Evolutionary conservation across 2,797 vertebrate species (phyloP), one percentile per base, ranked within the genome.

Genomic region (Euthynnus affinis): DNA sequence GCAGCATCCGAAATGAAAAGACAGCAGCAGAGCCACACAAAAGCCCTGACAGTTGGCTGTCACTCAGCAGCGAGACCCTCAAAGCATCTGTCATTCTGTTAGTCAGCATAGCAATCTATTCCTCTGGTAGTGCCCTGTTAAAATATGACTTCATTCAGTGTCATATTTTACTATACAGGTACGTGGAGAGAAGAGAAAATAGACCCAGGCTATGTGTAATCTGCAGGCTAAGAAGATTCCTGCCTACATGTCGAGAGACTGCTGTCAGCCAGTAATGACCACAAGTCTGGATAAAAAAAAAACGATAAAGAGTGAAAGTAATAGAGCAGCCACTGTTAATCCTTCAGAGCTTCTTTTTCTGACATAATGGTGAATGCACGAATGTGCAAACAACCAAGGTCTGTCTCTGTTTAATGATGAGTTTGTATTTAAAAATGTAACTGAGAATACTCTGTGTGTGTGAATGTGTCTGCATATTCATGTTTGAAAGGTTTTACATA

Each of bases 41-140:
- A 90, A 87, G 85, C 78, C 67, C 79, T 84, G 91, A 91, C 92
- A 91, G 88, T 92, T 82, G 80, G 80, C 87, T 90, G 91, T 92
- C 93, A 91, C 77, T 92, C 90, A 87, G 86, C 83, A 46, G 59
- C 1, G 7, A 89, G 81, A 82, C 76, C 76, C 78, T 91, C 90
- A 91, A 87, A 91, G 87, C 87, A 72, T 84, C 84, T 86, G 90
- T 87, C 93, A 88, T 60, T 83, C 85, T 83, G 87, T 86, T 87
- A 89, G 88, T 92, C 92, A 89, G 92, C 87, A 85, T 9, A 55
- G 82, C 83, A 83, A 80, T 76, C 48, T 76, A 80, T 86, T 89
- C 87, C 75, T 91, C 78, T 77, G 86, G 81, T 80, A 83, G 77
- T 87, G 87, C 69, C 67, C 82, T 62, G 68, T 70, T 80, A 67